Conservation (phyloP, 1,140 invertebrate genomes). For the Bombus difficillimus region DNA sequence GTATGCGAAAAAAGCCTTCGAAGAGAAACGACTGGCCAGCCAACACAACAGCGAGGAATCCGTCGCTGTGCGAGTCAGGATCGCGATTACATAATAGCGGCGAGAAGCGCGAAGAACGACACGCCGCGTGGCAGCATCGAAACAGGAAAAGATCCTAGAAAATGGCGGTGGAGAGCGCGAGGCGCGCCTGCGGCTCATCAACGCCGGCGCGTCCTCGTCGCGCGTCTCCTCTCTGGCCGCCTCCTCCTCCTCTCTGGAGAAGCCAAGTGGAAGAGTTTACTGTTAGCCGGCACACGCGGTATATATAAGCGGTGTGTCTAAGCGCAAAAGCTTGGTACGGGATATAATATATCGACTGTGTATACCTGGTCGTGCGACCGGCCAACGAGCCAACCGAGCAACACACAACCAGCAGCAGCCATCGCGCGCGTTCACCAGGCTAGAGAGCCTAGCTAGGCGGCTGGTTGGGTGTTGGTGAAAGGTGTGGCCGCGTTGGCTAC, state of each 20-base stretch:
- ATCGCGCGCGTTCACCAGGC: constrained; percentile 27
- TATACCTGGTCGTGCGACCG: neutral
- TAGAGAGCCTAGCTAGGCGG: constrained; percentile 38
- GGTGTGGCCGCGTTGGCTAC: constrained; percentile 79
- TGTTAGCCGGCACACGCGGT: constrained; percentile 68
- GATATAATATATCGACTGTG: constrained; percentile 31
- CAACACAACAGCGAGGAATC: neutral
- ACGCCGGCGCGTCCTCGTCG: constrained; percentile 7
- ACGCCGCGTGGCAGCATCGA: neutral
- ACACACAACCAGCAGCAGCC: constrained; percentile 25
- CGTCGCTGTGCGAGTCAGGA: neutral
- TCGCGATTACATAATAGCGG: neutral
- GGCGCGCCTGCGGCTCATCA: constrained; percentile 29
- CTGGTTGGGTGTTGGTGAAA: constrained; percentile 80
- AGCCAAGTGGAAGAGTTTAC: constrained; percentile 72
- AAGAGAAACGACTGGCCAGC: neutral
- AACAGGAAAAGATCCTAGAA: constrained; percentile 23
- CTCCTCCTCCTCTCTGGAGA: constrained; percentile 21
- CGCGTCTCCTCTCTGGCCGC: constrained; percentile 12
- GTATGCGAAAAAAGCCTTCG: too few relatives aligned
- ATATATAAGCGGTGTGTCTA: constrained; percentile 11
- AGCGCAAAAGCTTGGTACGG: constrained; percentile 17
- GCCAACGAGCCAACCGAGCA: constrained; percentile 38
- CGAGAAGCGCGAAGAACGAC: constrained; percentile 1
- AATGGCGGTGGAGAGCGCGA: constrained; percentile 24